Conservation (phyloP, 2,113 vertebrate genomes). For the Lepus americanus region DNA sequence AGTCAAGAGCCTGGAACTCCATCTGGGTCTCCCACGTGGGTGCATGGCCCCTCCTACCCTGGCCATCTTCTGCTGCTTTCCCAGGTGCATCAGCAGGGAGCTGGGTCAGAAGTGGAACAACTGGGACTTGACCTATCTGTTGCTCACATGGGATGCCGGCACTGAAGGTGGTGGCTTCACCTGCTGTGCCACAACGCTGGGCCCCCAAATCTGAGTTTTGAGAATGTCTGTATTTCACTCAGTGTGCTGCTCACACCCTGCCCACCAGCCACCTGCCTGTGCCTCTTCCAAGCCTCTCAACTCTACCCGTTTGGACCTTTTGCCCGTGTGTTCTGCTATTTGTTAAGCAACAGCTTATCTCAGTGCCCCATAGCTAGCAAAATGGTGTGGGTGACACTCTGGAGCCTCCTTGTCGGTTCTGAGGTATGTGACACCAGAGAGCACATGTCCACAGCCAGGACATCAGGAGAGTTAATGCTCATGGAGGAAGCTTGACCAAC, state of each 20-base stretch:
- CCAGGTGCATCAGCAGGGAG: too few species aligned
- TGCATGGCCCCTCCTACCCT: too few species aligned
- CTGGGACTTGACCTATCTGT: too few species aligned
- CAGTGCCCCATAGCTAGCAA: neutral
- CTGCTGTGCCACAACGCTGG: too few species aligned
- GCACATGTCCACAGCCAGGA: neutral
- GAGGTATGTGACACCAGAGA: neutral
- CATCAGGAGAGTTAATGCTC: neutral
- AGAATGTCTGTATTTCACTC: neutral
- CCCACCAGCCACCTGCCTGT: neutral
- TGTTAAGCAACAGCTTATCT: neutral
- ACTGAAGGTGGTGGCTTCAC: too few species aligned
- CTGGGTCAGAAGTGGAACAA: too few species aligned
- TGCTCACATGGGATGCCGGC: too few species aligned
- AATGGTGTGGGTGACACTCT: neutral
- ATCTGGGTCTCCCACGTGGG: too few species aligned
- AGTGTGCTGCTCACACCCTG: rapidly evolving
- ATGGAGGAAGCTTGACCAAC: neutral
- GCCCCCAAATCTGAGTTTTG: neutral
- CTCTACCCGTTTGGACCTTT: neutral
- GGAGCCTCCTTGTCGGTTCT: neutral
- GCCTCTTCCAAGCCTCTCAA: neutral
- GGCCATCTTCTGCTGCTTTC: too few species aligned
- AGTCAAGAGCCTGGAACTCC: too few species aligned
- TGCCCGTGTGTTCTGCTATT: neutral